Conservation (phyloP, 2,797 vertebrate species). For the Pangasius macronema region DNA sequence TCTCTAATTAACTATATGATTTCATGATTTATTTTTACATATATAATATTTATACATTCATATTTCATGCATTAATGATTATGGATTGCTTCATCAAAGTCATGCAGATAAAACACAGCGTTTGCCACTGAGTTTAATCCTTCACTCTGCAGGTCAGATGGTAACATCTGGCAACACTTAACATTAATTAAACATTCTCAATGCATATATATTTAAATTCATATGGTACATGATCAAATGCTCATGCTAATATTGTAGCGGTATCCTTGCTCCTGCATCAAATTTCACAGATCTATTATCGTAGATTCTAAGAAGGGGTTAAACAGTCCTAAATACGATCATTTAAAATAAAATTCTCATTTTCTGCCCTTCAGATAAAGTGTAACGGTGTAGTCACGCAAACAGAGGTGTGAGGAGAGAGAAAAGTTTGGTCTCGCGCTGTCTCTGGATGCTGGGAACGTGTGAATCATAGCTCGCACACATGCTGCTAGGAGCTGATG, state of each 20-base stretch:
- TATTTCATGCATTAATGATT: background rate
- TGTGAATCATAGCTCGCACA: constrained; percentile 41
- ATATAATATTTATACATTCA: background rate
- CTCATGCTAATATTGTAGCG: background rate
- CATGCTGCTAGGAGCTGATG: constrained; percentile 36
- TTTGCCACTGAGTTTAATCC: background rate
- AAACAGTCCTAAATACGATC: background rate
- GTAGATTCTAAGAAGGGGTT: background rate
- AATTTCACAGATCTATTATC: background rate
- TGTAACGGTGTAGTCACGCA: constrained; percentile 13
- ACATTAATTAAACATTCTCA: background rate
- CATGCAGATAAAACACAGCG: background rate
- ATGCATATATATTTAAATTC: background rate
- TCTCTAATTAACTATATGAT: background rate
- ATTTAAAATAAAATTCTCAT: background rate
- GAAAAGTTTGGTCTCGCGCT: constrained; percentile 17
- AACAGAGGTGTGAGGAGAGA: constrained; percentile 26
- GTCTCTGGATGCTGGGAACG: constrained; percentile 17
- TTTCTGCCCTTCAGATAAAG: background rate
- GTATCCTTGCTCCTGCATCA: too few relatives aligned
- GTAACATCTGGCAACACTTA: background rate
- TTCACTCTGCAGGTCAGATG: background rate
- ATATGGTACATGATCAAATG: background rate
- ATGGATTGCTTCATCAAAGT: background rate
- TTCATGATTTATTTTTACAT: background rate